Conservation (phyloP, 2,797 vertebrate genomes). For the Eulemur coronatus region DNA sequence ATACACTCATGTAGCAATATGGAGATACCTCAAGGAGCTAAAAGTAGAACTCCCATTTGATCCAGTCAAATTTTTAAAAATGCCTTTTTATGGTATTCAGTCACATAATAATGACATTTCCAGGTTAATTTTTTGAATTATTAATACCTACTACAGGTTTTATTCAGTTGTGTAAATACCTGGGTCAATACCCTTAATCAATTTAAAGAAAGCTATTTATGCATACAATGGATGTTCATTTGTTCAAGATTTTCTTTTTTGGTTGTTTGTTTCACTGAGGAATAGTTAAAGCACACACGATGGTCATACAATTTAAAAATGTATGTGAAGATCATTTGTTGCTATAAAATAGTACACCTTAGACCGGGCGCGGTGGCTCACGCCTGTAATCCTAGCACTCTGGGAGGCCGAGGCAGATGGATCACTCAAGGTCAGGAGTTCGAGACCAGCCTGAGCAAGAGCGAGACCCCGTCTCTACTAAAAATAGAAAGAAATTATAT, state of each 20-base stretch:
- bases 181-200: not conserved
- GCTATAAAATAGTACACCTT: not conserved
- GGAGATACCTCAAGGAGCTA: no score
- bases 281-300: not conserved
- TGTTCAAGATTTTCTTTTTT: not conserved
- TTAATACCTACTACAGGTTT: not conserved
- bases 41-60: no score
- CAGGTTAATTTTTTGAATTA: slow-evolving; percentile 6
- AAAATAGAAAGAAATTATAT: no score
- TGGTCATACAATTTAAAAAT: not conserved
- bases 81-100: not conserved
- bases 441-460: no score
- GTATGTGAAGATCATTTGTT: not conserved
- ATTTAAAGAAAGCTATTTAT: not conserved
- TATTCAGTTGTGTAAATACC: not conserved
- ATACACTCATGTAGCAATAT: no score
- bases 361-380: no score
- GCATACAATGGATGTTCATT: not conserved
- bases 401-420: no score
- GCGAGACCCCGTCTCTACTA: no score
- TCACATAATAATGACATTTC: not conserved
- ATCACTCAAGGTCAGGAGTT: no score
- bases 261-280: not conserved
- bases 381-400: no score
- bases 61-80: not conserved